phyloP scores from a whole-genome alignment of 2,888 invertebrate species.

The Muscina levida region DNA sequence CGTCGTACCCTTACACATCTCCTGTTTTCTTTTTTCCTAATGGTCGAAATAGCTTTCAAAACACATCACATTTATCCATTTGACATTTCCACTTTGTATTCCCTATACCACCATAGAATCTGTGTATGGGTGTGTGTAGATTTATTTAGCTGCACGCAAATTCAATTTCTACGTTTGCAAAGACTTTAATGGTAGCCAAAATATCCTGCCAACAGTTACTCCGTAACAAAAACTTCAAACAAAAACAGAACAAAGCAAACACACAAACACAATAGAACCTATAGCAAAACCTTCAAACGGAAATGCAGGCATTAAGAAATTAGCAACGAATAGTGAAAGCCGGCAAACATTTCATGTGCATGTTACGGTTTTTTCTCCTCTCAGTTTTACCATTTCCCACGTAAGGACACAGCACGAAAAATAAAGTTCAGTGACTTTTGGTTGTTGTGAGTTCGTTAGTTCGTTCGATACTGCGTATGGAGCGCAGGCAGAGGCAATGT shows the following conservation, averaged over 20 bases:
- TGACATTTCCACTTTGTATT: not conserved
- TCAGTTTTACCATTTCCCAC: conserved; percentile 1
- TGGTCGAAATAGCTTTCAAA: too few species aligned
- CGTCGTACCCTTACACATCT: too few species aligned
- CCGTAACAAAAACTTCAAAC: conserved; percentile 48
- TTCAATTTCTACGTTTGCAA: not conserved
- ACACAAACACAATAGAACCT: not conserved
- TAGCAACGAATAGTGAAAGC: conserved; percentile 29
- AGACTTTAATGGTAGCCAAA: conserved; percentile 46
- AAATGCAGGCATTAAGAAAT: conserved; percentile 63
- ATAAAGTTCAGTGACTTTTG: conserved; percentile 17
- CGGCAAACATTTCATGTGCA: conserved; percentile 48
- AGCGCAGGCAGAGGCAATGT: too few species aligned
- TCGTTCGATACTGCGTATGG: not conserved
- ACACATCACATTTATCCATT: not conserved
- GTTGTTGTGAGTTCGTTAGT: not conserved
- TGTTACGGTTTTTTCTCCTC: conserved; percentile 2
- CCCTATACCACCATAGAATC: not conserved
- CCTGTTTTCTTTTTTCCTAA: too few species aligned
- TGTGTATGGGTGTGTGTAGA: not conserved
- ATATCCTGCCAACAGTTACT: conserved; percentile 47
- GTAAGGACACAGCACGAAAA: not conserved
- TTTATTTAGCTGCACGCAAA: conserved; percentile 29
- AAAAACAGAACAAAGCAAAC: conserved; percentile 11
- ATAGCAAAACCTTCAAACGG: conserved; percentile 50